Evolutionary conservation across 2,888 invertebrate species (phyloP).

Genomic region (Siphonodentalium dalli): DNA sequence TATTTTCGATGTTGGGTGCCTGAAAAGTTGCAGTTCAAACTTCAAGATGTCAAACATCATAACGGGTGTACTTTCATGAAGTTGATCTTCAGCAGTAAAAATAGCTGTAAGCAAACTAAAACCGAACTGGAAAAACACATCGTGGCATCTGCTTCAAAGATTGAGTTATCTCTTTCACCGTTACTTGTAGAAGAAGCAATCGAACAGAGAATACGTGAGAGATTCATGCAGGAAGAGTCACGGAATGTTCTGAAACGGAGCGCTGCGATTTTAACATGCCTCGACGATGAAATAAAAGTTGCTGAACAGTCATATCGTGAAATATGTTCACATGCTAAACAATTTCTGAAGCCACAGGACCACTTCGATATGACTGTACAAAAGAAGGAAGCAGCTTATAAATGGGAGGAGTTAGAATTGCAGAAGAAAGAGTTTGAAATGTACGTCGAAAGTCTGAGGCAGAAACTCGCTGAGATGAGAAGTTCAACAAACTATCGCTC

Average conservation of each 20-base stretch:
- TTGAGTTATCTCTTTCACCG: neutral
- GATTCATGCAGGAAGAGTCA: neutral
- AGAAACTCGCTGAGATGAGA: conserved; percentile 1
- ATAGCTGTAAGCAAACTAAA: neutral
- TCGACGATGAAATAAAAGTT: conserved; percentile 7
- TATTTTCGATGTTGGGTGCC: too few species aligned
- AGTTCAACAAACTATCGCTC: conserved; percentile 6
- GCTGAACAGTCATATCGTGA: neutral
- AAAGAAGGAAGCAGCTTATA: conserved; percentile 23
- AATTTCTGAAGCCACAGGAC: neutral
- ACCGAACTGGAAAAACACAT: neutral
- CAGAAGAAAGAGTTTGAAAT: conserved; percentile 33
- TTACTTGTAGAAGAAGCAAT: neutral
- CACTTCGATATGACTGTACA: neutral
- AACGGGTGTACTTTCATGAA: neutral
- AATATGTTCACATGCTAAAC: neutral
- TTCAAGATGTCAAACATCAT: neutral
- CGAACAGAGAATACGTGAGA: neutral
- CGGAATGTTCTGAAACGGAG: neutral
- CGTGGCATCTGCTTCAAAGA: neutral
- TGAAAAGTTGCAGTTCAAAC: too few species aligned
- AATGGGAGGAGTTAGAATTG: conserved; percentile 29
- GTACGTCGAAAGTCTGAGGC: conserved; percentile 7
- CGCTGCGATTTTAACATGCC: neutral
- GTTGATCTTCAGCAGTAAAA: neutral